Percentiles rank a stretch among this genome's conserved stretches.
Conservation (phyloP, 2,113 vertebrate species). For the Phaetusa simplex region DNA sequence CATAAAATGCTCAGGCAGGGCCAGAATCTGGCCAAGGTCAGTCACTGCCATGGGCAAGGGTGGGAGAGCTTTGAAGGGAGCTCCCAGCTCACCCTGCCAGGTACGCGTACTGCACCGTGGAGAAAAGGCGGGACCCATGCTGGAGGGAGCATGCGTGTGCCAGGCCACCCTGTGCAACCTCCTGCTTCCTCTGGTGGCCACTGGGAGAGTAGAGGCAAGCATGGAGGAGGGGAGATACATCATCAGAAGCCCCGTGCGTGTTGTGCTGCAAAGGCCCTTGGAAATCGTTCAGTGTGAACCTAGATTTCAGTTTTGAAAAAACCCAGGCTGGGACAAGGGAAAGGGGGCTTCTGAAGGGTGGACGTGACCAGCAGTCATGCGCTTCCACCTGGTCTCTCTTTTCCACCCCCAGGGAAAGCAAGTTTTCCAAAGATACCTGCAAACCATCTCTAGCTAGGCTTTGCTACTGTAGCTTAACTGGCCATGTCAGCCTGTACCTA, state of each 20-base stretch:
- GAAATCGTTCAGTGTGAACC: not conserved
- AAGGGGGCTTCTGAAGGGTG: not conserved
- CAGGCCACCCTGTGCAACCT: not conserved
- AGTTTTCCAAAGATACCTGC: not conserved
- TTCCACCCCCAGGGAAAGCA: not conserved
- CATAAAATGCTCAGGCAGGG: not conserved
- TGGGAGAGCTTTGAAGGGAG: not conserved
- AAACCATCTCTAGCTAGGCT: not conserved
- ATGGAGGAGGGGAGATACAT: not conserved
- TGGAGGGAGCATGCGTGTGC: not conserved
- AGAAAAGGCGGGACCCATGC: not conserved
- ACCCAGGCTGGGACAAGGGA: not conserved
- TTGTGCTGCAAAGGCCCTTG: not conserved
- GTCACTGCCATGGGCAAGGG: not conserved
- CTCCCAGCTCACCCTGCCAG: not conserved
- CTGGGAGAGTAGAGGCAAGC: not conserved
- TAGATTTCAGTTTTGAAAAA: not conserved
- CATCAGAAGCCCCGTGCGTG: not conserved
- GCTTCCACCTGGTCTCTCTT: not conserved
- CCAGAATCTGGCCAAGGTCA: not conserved
- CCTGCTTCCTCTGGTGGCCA: not conserved
- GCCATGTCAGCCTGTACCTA: not conserved
- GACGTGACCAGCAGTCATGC: fast-evolving
- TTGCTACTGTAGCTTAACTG: not conserved
- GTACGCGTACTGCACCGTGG: not conserved